These are phyloP conservation scores for Xiphias gladius DNA, from an alignment of 2,113 vertebrate genomes.

Conservation along the genomic window DNA sequence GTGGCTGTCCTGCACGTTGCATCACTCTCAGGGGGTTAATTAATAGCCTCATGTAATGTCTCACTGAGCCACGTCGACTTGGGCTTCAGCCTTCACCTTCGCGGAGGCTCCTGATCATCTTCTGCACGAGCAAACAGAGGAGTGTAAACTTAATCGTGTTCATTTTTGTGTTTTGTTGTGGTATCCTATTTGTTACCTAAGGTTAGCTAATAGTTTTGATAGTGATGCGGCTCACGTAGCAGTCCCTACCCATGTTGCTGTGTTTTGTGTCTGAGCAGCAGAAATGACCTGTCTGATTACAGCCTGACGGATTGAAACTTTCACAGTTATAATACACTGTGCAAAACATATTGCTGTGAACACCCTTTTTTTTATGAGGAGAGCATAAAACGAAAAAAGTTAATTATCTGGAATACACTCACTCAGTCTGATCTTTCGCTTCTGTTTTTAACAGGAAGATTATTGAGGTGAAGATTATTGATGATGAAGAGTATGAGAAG, in stretches of 20 bases:
- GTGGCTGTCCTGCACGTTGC: conserved; percentile 26
- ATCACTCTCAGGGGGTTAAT: conserved; percentile 33
- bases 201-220: not conserved
- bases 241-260: not conserved
- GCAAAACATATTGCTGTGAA: not conserved
- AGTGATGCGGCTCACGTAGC: not conserved
- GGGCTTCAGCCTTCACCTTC: not conserved
- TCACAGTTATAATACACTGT: conserved; percentile 10
- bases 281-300: conserved; percentile 24
- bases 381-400: conserved; percentile 2
- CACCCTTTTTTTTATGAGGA: conserved; percentile 1
- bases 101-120: conserved; percentile 2
- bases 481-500: conserved; percentile 86
- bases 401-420: conserved; percentile 5
- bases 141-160: not conserved
- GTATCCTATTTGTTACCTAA: not conserved
- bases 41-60: not conserved
- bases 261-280: conserved; percentile 1
- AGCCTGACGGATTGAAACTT: not conserved
- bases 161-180: not conserved
- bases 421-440: not conserved
- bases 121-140: not conserved
- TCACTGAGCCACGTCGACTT: not conserved
- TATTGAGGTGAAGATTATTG: conserved; percentile 86
- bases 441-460: conserved; percentile 80